phyloP scores from a whole-genome alignment of 2,888 invertebrate species.

The Eucera pruinosa region DNA sequence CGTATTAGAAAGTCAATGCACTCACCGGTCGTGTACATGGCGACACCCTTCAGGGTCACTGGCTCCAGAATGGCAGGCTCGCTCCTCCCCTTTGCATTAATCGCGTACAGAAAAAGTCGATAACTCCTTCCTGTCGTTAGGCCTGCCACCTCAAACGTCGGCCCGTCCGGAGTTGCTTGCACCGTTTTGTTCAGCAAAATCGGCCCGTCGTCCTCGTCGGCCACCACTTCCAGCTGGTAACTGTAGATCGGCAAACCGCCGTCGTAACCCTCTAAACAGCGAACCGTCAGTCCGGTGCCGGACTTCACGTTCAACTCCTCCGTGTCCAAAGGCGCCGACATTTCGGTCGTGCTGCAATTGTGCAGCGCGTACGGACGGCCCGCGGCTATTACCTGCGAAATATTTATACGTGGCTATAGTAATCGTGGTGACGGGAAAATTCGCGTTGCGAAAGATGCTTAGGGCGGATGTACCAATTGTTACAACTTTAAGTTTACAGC shows the following conservation, averaged over 20 bases:
- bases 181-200: constrained; percentile 83
- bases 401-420: too few species aligned
- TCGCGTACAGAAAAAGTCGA: constrained; percentile 92
- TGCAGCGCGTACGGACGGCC: constrained; percentile 92
- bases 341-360: constrained; percentile 95
- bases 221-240: constrained; percentile 79
- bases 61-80: constrained; percentile 93
- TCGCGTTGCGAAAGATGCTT: too few species aligned
- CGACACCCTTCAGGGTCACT: constrained; percentile 93
- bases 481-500: too few species aligned
- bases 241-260: constrained; percentile 89
- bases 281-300: constrained; percentile 88
- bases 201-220: constrained; percentile 77
- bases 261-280: constrained; percentile 94
- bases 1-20: constrained; percentile 62
- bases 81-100: constrained; percentile 94
- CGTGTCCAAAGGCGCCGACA: constrained; percentile 86
- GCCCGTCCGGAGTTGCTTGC: constrained; percentile 87
- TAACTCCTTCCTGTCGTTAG: constrained; percentile 91
- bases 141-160: constrained; percentile 89
- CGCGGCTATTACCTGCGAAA: constrained; percentile 80
- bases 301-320: constrained; percentile 87
- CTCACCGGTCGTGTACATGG: constrained; percentile 92
- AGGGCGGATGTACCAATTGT: too few species aligned
- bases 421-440: too few species aligned